These are phyloP conservation scores for Todiramphus chloris DNA, from an alignment of 2,113 vertebrate species.

Conservation along the genomic window DNA sequence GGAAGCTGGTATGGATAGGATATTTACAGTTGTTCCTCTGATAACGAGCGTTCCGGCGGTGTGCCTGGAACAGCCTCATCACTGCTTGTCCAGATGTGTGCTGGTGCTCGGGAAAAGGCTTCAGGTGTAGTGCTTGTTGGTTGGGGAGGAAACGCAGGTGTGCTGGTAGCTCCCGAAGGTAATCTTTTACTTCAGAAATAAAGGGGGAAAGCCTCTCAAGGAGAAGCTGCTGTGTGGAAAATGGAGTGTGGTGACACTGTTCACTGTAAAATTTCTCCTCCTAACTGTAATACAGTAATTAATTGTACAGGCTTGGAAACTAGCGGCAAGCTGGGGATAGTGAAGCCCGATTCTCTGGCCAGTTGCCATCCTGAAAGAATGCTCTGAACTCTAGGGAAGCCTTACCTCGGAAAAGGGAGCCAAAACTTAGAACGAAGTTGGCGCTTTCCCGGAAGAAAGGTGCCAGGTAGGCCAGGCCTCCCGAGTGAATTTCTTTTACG, in stretches of 20 bases:
- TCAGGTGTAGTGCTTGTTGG: background rate
- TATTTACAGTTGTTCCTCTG: background rate
- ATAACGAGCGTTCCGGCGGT: background rate
- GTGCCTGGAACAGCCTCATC: background rate
- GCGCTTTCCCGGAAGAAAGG: background rate
- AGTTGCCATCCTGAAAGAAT: background rate
- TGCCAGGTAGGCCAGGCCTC: background rate
- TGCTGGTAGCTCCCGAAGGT: background rate
- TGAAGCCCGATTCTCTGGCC: background rate
- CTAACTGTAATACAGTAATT: background rate
- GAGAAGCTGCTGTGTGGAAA: background rate
- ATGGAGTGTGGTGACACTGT: background rate
- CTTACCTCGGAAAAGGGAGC: background rate
- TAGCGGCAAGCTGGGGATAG: background rate
- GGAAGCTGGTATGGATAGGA: background rate
- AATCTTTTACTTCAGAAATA: background rate
- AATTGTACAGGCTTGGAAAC: background rate
- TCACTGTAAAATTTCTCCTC: background rate
- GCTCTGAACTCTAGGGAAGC: background rate
- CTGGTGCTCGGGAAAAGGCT: background rate
- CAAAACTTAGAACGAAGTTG: background rate
- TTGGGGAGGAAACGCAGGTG: background rate
- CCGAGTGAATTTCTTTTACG: background rate
- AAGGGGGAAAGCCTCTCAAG: background rate
- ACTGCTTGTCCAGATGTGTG: background rate